These are phyloP conservation scores for Enteromius trimaculatus DNA, from an alignment of 2,797 vertebrate genomes.

Conservation along the genomic window DNA sequence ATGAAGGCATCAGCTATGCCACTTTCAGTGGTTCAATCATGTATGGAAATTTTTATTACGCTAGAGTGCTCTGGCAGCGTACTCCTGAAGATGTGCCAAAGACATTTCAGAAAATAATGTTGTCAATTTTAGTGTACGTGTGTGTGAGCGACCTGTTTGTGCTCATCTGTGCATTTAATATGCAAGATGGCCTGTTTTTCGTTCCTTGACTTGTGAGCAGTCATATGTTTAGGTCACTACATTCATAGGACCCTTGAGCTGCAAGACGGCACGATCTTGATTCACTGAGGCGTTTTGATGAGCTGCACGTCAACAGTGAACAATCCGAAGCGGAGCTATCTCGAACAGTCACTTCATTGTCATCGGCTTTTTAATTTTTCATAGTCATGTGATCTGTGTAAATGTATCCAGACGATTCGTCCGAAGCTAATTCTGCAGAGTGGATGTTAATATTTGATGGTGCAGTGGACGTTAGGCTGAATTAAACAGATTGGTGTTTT, in stretches of 20 bases:
- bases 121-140: background rate
- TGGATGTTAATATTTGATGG: slow-evolving; percentile 38
- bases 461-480: background rate
- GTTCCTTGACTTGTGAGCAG: background rate
- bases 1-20: background rate
- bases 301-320: slow-evolving; percentile 35
- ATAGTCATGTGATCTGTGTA: slow-evolving; percentile 44
- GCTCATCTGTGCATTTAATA: background rate
- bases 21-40: background rate
- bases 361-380: slow-evolving; percentile 27
- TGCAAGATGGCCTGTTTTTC: slow-evolving; percentile 2
- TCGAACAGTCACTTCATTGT: slow-evolving; percentile 41
- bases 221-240: background rate
- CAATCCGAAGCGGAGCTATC: background rate
- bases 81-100: background rate
- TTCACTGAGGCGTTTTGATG: slow-evolving; percentile 32
- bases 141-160: background rate
- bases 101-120: slow-evolving; percentile 13
- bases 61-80: background rate
- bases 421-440: background rate
- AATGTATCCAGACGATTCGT: slow-evolving; percentile 22
- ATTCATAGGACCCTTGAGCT: slow-evolving; percentile 10
- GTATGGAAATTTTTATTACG: slow-evolving; percentile 5
- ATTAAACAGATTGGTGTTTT: slow-evolving; percentile 18
- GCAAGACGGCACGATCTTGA: slow-evolving; percentile 6